phyloP scores from a whole-genome alignment of 2,113 vertebrate species.

The Oryzias melastigma region DNA sequence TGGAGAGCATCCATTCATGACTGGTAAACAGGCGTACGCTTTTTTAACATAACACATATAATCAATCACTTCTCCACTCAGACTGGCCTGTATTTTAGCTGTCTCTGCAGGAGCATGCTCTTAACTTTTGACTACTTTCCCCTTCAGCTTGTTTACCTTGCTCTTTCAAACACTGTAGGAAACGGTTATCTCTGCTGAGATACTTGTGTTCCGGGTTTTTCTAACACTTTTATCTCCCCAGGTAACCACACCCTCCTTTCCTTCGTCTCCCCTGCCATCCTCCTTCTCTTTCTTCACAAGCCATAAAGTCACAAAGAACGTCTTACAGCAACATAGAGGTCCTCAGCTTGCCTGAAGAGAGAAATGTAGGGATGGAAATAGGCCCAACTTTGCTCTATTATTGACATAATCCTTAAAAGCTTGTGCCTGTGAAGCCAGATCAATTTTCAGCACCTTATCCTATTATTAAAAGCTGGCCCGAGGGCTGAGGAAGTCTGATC shows the following conservation, averaged over 20 bases:
- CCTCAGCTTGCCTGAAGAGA: constrained; percentile 63
- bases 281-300: constrained; percentile 42
- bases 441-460: constrained; percentile 77
- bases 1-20: constrained; percentile 47
- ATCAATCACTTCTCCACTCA: constrained; percentile 52
- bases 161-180: constrained; percentile 45
- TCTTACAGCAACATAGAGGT: constrained; percentile 51
- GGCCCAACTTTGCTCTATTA: constrained; percentile 73
- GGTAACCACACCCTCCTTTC: constrained; percentile 63
- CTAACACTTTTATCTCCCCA: constrained; percentile 51
- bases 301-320: constrained; percentile 48
- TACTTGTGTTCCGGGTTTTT: constrained; percentile 14
- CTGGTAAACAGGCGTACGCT: constrained; percentile 52
- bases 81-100: constrained; percentile 33
- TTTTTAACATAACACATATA: constrained; percentile 31
- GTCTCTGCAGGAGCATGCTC: constrained; percentile 49
- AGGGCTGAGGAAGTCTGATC: constrained; percentile 53
- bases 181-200: constrained; percentile 34
- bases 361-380: constrained; percentile 49
- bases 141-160: constrained; percentile 20
- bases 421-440: constrained; percentile 71
- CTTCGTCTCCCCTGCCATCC: constrained; percentile 15
- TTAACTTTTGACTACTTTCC: constrained; percentile 42
- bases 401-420: constrained; percentile 75
- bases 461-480: constrained; percentile 77